A percentile compares a stretch with the other conserved stretches of the same genome.
Evolutionary conservation across 2,888 invertebrate species (phyloP).

Genomic region (Gari tellinella): DNA sequence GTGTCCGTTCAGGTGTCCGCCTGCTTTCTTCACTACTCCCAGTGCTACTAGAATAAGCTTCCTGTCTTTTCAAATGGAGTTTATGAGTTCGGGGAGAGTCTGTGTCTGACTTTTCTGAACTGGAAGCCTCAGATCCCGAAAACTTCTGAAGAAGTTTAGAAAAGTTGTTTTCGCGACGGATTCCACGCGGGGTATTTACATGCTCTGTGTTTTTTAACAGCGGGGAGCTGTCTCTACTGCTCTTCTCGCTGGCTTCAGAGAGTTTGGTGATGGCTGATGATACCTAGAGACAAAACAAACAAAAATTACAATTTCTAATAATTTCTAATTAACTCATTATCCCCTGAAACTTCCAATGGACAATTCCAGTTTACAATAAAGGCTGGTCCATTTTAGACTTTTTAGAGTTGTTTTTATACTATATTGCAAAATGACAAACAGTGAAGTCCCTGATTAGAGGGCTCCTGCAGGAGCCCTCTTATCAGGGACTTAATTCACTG

Average conservation of each 20-base stretch:
- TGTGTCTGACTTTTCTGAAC: conserved; percentile 69
- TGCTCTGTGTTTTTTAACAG: conserved; percentile 43
- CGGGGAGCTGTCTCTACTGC: conserved; percentile 32
- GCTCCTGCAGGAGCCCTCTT: no score
- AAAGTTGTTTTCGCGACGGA: conserved; percentile 70
- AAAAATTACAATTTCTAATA: background rate
- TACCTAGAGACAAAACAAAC: conserved; percentile 36
- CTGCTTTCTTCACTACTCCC: conserved; percentile 66
- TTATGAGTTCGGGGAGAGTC: conserved; percentile 58
- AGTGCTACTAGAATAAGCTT: conserved; percentile 65
- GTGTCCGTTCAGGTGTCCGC: conserved; percentile 81
- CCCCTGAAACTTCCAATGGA: no score
- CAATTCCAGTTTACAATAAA: no score
- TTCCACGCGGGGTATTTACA: conserved; percentile 47
- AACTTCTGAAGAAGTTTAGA: conserved; percentile 74
- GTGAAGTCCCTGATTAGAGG: no score
- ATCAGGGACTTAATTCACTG: no score
- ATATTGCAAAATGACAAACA: no score
- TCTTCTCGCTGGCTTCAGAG: conserved; percentile 54
- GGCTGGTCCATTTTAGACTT: no score
- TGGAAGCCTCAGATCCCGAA: conserved; percentile 72
- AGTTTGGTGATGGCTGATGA: conserved; percentile 64
- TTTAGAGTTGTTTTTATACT: no score
- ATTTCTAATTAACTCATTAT: no score
- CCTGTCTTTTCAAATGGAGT: conserved; percentile 62